Conservation (phyloP, 2,113 vertebrate species). For the Copsychus sechellarum region DNA sequence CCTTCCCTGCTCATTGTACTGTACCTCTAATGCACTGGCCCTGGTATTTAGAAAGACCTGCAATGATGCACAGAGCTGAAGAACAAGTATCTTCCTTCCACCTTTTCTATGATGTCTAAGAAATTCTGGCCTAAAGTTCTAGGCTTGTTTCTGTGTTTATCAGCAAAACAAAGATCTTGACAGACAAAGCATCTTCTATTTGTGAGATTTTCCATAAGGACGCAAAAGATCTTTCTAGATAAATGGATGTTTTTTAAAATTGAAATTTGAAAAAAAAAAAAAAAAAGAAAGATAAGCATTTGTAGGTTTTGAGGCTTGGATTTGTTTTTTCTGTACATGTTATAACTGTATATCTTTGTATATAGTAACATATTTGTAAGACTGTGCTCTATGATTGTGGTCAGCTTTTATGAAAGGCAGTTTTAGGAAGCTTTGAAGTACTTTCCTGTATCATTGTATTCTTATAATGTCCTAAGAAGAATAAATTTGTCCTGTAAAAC, state of each 20-base stretch:
- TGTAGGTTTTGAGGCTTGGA: not conserved
- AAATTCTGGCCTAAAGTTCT: not conserved
- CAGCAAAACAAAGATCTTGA: not conserved
- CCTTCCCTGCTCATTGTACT: not conserved
- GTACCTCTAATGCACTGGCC: not conserved
- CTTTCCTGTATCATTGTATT: not conserved
- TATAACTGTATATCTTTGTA: not conserved
- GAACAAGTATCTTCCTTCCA: not conserved
- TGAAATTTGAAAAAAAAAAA: not conserved
- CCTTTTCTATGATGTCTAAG: not conserved
- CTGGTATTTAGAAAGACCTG: not conserved
- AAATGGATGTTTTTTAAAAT: not conserved
- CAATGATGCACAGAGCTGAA: not conserved
- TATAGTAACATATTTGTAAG: not conserved
- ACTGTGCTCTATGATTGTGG: not conserved
- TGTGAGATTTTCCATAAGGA: not conserved
- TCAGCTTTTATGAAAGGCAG: not conserved
- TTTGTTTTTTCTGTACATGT: not conserved
- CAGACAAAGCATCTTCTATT: not conserved
- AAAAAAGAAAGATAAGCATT: not conserved
- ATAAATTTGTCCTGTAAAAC: not conserved
- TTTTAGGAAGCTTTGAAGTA: not conserved
- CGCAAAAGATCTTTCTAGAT: not conserved
- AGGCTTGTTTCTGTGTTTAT: not conserved
- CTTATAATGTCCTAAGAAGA: not conserved